A percentile compares a stretch with the other conserved stretches of the same genome.
Conservation (phyloP, 2,888 invertebrate genomes). For the Lydus trimaculatus region DNA sequence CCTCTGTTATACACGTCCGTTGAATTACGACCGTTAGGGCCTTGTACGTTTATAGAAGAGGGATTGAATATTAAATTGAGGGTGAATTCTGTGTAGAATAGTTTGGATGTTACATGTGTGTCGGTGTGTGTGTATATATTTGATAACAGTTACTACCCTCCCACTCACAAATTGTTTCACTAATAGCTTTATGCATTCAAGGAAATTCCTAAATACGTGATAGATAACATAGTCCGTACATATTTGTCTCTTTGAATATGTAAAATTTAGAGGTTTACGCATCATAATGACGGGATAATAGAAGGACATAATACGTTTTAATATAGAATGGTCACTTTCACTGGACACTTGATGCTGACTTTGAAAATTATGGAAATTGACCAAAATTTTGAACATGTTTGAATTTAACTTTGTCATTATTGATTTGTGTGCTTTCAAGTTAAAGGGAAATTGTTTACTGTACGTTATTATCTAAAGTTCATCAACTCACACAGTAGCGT, state of each 20-base stretch:
- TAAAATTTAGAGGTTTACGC: conserved; percentile 23
- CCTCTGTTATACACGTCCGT: conserved; percentile 42
- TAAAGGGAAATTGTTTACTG: neutral
- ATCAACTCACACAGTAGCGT: too few relatives aligned
- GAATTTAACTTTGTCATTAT: neutral
- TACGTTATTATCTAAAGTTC: neutral
- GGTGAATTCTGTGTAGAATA: conserved; percentile 21
- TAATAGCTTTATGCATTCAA: conserved; percentile 40
- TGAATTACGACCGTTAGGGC: conserved; percentile 42
- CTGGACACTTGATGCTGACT: neutral
- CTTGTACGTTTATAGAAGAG: conserved; percentile 32
- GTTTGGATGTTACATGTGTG: neutral
- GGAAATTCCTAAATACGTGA: conserved; percentile 32
- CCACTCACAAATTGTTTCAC: conserved; percentile 30
- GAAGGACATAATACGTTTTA: conserved; percentile 14
- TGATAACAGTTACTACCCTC: conserved; percentile 37
- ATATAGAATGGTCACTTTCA: conserved; percentile 1
- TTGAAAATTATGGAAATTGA: conserved; percentile 19
- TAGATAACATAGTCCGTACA: conserved; percentile 24
- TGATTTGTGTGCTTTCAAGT: neutral
- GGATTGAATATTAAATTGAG: conserved; percentile 45
- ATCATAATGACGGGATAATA: conserved; percentile 20
- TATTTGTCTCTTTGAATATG: conserved; percentile 19
- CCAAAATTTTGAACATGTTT: neutral
- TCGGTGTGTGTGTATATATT: conserved; percentile 30